Base-by-base conservation (phyloP, 2,888 invertebrate species). In the Bhutanitis thaidina region DNA sequence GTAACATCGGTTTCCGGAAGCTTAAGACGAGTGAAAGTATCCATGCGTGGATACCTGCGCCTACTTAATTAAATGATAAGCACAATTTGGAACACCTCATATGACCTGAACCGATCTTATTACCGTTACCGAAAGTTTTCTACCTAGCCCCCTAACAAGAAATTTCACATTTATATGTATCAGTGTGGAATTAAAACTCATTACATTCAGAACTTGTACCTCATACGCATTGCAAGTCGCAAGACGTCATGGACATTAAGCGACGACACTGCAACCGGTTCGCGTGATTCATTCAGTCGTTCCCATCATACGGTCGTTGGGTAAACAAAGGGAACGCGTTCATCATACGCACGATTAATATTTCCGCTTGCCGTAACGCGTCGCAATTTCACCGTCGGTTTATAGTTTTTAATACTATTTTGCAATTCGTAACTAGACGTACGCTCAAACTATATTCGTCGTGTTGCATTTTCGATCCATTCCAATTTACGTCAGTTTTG, bases 301-400 rank as follows among this genome's bases (percentile, higher is more conserved):
- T 56, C 52, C 50, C 60, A 59, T 57, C 56, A 51, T 54, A 55
- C 55, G 55, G 52, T 59, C 49, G 52, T 52, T 46, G 49, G 53
- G 62, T 64, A 71, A 77, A 79, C 76, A 75, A 75, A 67, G 70
- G 71, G 64, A 68, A 58, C 62, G 67, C 65, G 67, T 69, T 69
- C 67, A 60, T 61, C 53, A 63, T 66, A 68, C 68, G 62, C 71
- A 68, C 69, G 71, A 69, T 74, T 69, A 71, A 77, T 79, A 77
- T 77, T 77, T 77, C 78, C 77, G 73, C 65, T 69, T 68, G 67
- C 69, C 66, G 70, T 76, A 71, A 73, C 67, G 69, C 63, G 58
- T 63, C 65, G 64, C 55, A 64, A 66, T 60, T 56, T 49, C 56
- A 52, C 50, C 56, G 50, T 43, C 37, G 43, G 55, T 72, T 77